Conservation (phyloP, 2,888 invertebrate species). For the Elmis aenea region DNA sequence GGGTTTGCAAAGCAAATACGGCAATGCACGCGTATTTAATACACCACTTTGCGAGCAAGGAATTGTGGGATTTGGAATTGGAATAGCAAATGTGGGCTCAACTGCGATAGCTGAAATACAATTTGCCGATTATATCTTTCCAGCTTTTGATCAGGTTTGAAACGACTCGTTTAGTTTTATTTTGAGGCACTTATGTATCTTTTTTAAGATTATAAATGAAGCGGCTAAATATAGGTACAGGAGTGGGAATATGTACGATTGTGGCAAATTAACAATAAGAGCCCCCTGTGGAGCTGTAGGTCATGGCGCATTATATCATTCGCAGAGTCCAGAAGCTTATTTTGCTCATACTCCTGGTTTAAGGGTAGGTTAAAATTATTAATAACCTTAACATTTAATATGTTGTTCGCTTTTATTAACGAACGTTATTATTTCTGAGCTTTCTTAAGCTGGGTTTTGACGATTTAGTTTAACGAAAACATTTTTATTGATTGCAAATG, state of each 20-base stretch:
- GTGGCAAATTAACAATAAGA: constrained; percentile 87
- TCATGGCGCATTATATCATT: constrained; percentile 96
- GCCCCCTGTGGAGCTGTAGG: constrained; percentile 97
- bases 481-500: too few relatives aligned
- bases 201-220: constrained; percentile 70
- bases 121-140: constrained; percentile 98
- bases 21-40: constrained; percentile 91
- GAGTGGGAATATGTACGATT: constrained; percentile 83
- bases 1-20: constrained; percentile 89
- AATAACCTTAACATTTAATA: too few relatives aligned
- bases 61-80: constrained; percentile 96
- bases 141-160: constrained; percentile 93
- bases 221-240: constrained; percentile 94
- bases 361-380: constrained; percentile 54
- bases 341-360: constrained; percentile 95
- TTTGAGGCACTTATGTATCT: constrained; percentile 4
- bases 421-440: too few relatives aligned
- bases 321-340: constrained; percentile 95
- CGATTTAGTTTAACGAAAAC: too few relatives aligned
- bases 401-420: too few relatives aligned
- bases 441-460: too few relatives aligned
- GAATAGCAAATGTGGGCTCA: constrained; percentile 81
- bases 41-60: constrained; percentile 95
- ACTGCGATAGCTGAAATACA: constrained; percentile 98
- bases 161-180: constrained; percentile 1